Evolutionary conservation across 2,113 vertebrate species (phyloP).

Genomic region (Lamprologus tigripictilis): DNA sequence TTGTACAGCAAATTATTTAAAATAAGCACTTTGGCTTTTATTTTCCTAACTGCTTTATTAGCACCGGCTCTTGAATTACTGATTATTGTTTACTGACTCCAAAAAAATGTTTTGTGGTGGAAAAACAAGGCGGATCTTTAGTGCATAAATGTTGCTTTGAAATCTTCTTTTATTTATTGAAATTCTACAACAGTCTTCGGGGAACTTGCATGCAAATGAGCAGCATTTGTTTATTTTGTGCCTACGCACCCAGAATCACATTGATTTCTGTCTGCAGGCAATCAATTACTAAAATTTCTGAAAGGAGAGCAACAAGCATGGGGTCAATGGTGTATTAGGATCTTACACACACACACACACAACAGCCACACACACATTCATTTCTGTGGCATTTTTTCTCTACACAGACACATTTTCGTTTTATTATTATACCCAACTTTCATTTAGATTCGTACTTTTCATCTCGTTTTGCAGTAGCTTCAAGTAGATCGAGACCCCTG

Average conservation of each 20-base stretch:
- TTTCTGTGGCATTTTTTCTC: neutral
- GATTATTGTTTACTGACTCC: neutral
- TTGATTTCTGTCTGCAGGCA: conserved; percentile 35
- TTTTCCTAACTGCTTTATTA: neutral
- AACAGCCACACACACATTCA: neutral
- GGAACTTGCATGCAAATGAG: conserved; percentile 13
- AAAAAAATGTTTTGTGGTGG: neutral
- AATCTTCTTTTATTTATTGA: neutral
- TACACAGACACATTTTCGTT: neutral
- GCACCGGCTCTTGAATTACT: neutral
- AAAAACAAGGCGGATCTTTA: neutral
- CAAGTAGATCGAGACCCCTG: neutral
- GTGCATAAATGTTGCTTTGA: neutral
- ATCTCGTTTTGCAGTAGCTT: neutral
- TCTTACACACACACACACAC: neutral
- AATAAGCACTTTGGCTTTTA: neutral
- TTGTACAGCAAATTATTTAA: neutral
- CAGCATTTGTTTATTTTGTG: conserved; percentile 7
- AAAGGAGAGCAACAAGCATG: neutral
- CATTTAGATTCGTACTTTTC: neutral
- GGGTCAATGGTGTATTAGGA: neutral
- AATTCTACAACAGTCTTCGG: neutral
- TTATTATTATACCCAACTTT: neutral
- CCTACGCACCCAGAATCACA: neutral
- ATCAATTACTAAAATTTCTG: conserved; percentile 1